Conservation (phyloP, 2,888 invertebrate species). For the Hofmannophila pseudospretella region DNA sequence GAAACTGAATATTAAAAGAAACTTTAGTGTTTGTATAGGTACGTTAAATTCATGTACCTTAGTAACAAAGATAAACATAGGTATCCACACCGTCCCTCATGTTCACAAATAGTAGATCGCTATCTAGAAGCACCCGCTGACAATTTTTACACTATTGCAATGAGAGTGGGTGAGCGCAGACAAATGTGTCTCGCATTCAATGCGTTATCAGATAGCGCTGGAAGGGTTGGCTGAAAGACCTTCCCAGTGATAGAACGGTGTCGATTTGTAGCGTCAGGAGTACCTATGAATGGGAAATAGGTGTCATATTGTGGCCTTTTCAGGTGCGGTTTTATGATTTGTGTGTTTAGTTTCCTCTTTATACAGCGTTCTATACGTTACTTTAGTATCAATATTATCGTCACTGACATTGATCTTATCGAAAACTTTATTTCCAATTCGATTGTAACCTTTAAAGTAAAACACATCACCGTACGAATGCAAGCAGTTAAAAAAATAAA, state of each 20-base stretch:
- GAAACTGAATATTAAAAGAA: not conserved
- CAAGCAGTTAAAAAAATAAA: conserved; percentile 54
- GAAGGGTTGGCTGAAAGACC: conserved; percentile 69
- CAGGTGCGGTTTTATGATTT: conserved; percentile 30
- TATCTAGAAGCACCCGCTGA: conserved; percentile 69
- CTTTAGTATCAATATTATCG: too few relatives aligned
- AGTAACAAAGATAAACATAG: conserved; percentile 15
- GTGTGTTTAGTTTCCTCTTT: conserved; percentile 1
- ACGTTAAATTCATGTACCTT: not conserved
- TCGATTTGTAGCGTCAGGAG: conserved; percentile 68
- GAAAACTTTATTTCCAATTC: not conserved
- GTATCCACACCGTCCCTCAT: conserved; percentile 33
- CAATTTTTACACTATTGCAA: conserved; percentile 74
- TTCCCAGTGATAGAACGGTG: conserved; percentile 58
- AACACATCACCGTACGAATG: conserved; percentile 35
- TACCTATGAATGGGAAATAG: conserved; percentile 66
- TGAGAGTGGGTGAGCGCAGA: conserved; percentile 65
- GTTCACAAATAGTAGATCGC: conserved; percentile 64
- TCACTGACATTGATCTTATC: too few relatives aligned
- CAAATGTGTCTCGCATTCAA: conserved; percentile 71
- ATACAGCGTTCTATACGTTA: not conserved
- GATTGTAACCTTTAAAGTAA: conserved; percentile 13
- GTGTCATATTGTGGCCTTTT: conserved; percentile 50
- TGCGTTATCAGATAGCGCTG: conserved; percentile 66
- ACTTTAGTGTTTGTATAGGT: not conserved